These are phyloP conservation scores for Myopa testacea DNA, from an alignment of 2,888 invertebrate genomes.

Conservation along the genomic window DNA sequence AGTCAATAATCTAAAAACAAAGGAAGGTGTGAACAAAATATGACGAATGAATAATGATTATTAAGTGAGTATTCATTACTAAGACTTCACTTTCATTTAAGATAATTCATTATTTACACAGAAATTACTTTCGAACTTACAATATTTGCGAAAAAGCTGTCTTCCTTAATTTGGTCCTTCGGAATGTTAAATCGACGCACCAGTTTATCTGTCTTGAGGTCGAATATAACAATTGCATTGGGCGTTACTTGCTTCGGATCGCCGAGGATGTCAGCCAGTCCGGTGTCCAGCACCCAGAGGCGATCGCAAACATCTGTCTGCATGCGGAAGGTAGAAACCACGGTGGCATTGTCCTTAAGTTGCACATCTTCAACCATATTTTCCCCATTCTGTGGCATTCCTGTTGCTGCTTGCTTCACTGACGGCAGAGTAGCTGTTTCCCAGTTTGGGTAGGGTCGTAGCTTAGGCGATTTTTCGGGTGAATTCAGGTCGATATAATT, in stretches of 20 bases:
- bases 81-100: not conserved
- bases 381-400: slow-evolving; percentile 62
- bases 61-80: too few relatives aligned
- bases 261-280: slow-evolving; percentile 81
- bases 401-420: slow-evolving; percentile 57
- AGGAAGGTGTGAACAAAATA: not conserved
- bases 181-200: slow-evolving; percentile 78
- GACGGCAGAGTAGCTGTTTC: slow-evolving; percentile 80
- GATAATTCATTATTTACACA: not conserved
- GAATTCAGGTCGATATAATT: slow-evolving; percentile 74
- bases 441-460: slow-evolving; percentile 83
- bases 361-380: slow-evolving; percentile 67
- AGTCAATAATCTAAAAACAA: slow-evolving; percentile 76
- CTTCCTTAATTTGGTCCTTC: slow-evolving; percentile 75
- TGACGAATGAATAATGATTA: too few relatives aligned
- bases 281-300: slow-evolving; percentile 86
- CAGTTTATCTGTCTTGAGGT: slow-evolving; percentile 80
- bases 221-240: slow-evolving; percentile 76
- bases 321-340: slow-evolving; percentile 80
- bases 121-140: slow-evolving; percentile 69
- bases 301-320: slow-evolving; percentile 82
- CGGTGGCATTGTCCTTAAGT: slow-evolving; percentile 72
- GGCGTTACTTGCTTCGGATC: slow-evolving; percentile 73
- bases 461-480: slow-evolving; percentile 76
- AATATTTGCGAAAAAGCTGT: slow-evolving; percentile 85